Conservation (phyloP, 2,888 invertebrate species). For the Cerastis rubricosa region DNA sequence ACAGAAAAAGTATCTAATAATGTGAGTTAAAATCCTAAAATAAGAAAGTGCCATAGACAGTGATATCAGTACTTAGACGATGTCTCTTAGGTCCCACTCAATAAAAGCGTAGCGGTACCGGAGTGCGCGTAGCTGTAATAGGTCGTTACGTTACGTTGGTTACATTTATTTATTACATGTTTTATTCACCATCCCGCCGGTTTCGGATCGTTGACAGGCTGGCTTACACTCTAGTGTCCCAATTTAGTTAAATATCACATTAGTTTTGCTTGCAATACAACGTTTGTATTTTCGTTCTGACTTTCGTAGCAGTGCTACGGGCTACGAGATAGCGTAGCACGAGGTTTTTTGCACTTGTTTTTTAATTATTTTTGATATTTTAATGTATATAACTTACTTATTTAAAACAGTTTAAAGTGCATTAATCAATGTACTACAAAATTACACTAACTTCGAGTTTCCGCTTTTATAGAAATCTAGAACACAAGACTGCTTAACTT, state of each 20-base stretch:
- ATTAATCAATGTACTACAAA: background rate
- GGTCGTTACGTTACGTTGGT: conserved; percentile 82
- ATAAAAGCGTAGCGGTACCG: conserved; percentile 43
- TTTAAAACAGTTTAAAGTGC: background rate
- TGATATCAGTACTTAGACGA: background rate
- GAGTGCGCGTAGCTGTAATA: conserved; percentile 71
- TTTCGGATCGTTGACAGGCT: conserved; percentile 73
- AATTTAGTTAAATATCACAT: conserved; percentile 48
- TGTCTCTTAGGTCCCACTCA: conserved; percentile 36
- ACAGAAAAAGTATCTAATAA: background rate
- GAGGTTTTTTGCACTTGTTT: background rate
- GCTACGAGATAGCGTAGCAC: conserved; percentile 60
- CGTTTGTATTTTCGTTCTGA: background rate
- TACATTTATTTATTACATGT: conserved; percentile 88
- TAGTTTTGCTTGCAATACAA: conserved; percentile 2
- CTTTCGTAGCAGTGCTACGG: conserved; percentile 56
- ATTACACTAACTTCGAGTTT: background rate
- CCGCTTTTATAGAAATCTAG: background rate
- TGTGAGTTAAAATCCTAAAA: background rate
- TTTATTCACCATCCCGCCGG: conserved; percentile 82
- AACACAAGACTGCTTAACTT: background rate
- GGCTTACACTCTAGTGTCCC: conserved; percentile 42
- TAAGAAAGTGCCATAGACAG: background rate
- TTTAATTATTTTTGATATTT: background rate
- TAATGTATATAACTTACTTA: background rate